Conservation (phyloP, 2,888 invertebrate genomes). For the Volucella bombylans region DNA sequence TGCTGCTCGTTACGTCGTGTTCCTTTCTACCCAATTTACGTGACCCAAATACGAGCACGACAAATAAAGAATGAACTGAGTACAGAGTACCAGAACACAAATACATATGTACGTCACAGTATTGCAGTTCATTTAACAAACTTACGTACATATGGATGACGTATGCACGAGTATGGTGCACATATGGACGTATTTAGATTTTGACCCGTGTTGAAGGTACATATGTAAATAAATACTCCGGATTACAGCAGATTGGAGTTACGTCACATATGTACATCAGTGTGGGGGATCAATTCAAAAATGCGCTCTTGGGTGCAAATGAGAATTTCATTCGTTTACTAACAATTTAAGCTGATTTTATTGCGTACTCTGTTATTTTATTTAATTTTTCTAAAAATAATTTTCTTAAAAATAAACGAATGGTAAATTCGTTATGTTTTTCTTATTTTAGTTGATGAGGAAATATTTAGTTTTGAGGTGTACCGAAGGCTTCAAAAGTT, state of each 20-base stretch:
- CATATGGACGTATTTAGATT: slow-evolving; percentile 34
- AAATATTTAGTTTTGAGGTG: no score
- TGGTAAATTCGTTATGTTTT: slow-evolving; percentile 18
- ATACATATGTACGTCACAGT: background rate
- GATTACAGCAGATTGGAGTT: slow-evolving; percentile 5
- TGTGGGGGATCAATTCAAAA: slow-evolving; percentile 5
- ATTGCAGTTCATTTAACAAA: background rate
- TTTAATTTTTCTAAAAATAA: slow-evolving; percentile 9
- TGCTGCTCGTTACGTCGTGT: background rate
- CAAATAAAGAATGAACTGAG: background rate
- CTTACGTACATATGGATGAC: no score
- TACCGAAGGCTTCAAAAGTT: no score
- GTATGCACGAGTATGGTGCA: background rate
- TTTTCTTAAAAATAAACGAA: no score
- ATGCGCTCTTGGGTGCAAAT: slow-evolving; percentile 32
- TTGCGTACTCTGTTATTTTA: slow-evolving; percentile 42
- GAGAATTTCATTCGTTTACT: slow-evolving; percentile 36
- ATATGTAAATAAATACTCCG: background rate
- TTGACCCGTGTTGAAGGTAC: background rate
- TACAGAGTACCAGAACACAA: background rate
- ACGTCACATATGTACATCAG: slow-evolving; percentile 2
- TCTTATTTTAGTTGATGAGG: slow-evolving; percentile 28
- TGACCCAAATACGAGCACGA: slow-evolving; percentile 43
- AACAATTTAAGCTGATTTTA: slow-evolving; percentile 54
- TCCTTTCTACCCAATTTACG: slow-evolving; percentile 24